phyloP scores from a whole-genome alignment of 2,113 vertebrate genomes.

The Onychorhynchus coronatus region DNA sequence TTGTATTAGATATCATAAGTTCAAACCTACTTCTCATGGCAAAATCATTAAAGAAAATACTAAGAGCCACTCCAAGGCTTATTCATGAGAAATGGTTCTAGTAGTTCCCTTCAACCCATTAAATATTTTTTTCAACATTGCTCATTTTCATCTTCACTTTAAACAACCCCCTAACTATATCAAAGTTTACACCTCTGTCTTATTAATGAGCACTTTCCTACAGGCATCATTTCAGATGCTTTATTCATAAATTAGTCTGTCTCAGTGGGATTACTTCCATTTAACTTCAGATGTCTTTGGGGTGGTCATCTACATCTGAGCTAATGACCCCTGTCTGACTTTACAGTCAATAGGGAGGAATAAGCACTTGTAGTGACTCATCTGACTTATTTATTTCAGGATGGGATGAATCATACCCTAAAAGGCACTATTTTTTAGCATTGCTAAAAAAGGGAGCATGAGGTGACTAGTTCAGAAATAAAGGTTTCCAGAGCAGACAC shows the following conservation, averaged over 20 bases:
- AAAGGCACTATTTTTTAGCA: neutral
- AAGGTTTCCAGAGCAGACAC: neutral
- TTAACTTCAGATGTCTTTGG: neutral
- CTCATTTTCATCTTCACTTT: neutral
- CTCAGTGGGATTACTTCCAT: neutral
- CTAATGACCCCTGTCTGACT: neutral
- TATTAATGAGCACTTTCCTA: neutral
- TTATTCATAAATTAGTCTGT: constrained; percentile 2
- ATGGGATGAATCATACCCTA: neutral
- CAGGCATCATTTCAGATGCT: neutral
- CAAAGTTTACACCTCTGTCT: neutral
- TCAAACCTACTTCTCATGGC: neutral
- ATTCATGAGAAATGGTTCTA: neutral
- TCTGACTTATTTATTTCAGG: neutral
- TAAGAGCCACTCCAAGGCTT: neutral
- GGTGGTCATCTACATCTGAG: neutral
- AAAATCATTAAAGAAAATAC: constrained; percentile 25
- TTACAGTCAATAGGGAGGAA: neutral
- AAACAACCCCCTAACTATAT: neutral
- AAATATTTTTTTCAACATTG: neutral
- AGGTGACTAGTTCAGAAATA: neutral
- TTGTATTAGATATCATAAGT: neutral
- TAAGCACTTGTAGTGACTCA: constrained; percentile 1
- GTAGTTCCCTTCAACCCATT: neutral
- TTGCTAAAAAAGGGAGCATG: neutral